Conservation (phyloP, 1,140 invertebrate species). For the Papilio helenus region DNA sequence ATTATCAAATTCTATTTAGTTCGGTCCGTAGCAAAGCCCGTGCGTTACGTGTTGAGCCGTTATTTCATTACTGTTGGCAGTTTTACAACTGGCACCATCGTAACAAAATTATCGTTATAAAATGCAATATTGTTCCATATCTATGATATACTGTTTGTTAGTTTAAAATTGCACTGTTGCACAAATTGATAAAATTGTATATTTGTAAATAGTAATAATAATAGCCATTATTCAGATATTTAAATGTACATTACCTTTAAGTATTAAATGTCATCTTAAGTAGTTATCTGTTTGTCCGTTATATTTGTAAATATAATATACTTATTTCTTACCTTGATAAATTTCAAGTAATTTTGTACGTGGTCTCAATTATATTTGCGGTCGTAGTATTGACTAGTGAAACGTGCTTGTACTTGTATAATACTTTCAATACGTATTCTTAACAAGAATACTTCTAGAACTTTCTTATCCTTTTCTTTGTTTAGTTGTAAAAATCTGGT, state of each 20-base stretch:
- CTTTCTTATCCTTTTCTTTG: no score
- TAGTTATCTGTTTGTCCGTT: no score
- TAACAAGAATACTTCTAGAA: no score
- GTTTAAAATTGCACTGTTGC: slow-evolving; percentile 12
- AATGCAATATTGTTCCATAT: slow-evolving; percentile 32
- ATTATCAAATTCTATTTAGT: slow-evolving; percentile 40
- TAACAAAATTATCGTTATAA: slow-evolving; percentile 38
- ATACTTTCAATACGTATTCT: no score
- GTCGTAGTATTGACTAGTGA: neutral
- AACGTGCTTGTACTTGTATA: neutral
- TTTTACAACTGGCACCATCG: slow-evolving; percentile 37
- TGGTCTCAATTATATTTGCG: neutral
- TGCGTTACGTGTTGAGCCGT: slow-evolving; percentile 29
- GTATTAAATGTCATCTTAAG: no score
- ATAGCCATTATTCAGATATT: no score
- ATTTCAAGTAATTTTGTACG: neutral
- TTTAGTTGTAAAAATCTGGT: no score
- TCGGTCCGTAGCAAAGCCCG: neutral
- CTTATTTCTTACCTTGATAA: neutral
- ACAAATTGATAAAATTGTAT: neutral
- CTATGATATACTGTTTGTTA: slow-evolving; percentile 16
- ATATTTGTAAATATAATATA: neutral
- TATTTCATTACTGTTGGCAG: slow-evolving; percentile 39
- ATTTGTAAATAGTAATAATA: neutral
- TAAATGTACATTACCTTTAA: no score